Evolutionary conservation across 2,888 invertebrate species (phyloP).

Genomic region (Caenorhabditis parvicauda): DNA sequence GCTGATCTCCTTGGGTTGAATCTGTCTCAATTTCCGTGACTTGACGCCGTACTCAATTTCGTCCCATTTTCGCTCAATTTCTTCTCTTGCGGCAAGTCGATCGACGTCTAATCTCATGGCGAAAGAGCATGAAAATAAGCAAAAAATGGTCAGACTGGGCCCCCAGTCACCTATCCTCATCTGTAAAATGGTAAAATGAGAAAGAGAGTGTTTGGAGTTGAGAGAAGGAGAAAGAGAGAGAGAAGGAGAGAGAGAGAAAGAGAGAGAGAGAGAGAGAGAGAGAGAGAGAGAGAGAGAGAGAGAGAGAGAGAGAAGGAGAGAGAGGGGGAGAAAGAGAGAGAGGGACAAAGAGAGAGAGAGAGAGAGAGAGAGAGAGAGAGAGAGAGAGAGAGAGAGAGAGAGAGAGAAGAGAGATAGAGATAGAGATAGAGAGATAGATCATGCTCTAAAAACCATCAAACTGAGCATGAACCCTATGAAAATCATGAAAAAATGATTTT

Average conservation of each 20-base stretch:
- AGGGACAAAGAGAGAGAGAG: conserved; percentile 6
- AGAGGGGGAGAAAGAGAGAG: conserved; percentile 11
- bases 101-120: conserved; percentile 55
- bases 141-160: conserved; percentile 14
- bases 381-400: neutral
- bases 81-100: conserved; percentile 49
- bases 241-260: neutral
- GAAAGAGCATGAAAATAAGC: conserved; percentile 7
- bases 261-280: neutral
- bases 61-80: conserved; percentile 40
- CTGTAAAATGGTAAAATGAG: neutral
- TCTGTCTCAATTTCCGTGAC: conserved; percentile 41
- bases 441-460: no score
- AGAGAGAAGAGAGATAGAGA: neutral
- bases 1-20: conserved; percentile 56
- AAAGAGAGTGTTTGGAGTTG: conserved; percentile 18
- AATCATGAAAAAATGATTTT: no score
- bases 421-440: no score
- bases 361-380: neutral
- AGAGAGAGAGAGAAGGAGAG: neutral
- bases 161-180: conserved; percentile 14
- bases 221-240: conserved; percentile 6
- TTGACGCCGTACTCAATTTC: conserved; percentile 34
- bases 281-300: conserved; percentile 1
- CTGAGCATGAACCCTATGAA: no score